phyloP scores from a whole-genome alignment of 2,888 invertebrate genomes.

The Norana najaformis region DNA sequence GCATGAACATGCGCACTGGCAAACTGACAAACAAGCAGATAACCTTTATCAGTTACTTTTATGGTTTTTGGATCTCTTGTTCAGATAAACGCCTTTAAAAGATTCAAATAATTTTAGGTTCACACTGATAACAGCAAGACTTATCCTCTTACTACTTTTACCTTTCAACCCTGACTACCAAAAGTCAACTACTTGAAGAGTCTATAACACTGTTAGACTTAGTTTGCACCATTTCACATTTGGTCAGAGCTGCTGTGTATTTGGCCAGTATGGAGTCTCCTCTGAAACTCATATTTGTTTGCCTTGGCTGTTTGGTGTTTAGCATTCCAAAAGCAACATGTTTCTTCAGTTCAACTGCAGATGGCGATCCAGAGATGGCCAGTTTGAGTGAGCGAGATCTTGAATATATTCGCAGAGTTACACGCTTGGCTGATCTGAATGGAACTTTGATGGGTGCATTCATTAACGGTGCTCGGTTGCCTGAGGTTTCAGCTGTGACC shows the following conservation, averaged over 20 bases:
- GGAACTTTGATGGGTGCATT: background rate
- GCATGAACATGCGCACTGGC: background rate
- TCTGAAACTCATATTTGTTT: background rate
- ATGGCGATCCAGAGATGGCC: background rate
- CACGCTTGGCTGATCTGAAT: background rate
- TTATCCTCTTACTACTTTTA: background rate
- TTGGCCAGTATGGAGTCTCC: background rate
- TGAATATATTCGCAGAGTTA: background rate
- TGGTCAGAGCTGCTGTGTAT: background rate
- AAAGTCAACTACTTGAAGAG: background rate
- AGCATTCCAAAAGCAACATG: background rate
- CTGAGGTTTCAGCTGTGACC: background rate
- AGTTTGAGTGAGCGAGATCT: background rate
- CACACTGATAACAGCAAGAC: background rate
- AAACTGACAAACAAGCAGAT: background rate
- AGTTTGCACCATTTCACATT: background rate
- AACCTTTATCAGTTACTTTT: background rate
- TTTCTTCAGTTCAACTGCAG: background rate
- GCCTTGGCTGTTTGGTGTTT: background rate
- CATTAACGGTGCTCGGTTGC: background rate
- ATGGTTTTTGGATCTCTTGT: constrained; percentile 2
- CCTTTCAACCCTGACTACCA: constrained; percentile 7
- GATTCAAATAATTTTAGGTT: background rate
- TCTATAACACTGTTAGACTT: background rate
- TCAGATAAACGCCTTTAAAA: background rate